phyloP scores from a whole-genome alignment of 64 coral and sea anemone species.

The Pocillopora verrucosa region DNA sequence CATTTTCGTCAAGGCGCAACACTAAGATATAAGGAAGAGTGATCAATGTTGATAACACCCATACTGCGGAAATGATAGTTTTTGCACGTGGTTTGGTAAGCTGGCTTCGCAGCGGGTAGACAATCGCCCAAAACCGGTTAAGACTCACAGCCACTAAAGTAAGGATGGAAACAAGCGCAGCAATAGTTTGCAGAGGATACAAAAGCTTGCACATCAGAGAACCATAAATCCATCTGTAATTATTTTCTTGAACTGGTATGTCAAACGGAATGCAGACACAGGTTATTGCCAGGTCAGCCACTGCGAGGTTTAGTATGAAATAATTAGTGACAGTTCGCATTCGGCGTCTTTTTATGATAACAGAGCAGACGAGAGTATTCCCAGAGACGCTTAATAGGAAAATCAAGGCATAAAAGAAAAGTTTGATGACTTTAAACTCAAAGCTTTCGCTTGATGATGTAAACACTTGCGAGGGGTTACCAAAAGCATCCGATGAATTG shows the following conservation, averaged over 20 bases:
- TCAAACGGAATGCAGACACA: slow-evolving; percentile 37
- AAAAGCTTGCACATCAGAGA: not conserved
- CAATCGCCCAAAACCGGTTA: slow-evolving; percentile 60
- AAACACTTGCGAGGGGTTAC: not conserved
- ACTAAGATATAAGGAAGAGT: slow-evolving; percentile 49
- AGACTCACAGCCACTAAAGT: slow-evolving; percentile 30
- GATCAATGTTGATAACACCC: slow-evolving; percentile 51
- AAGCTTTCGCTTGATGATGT: not conserved
- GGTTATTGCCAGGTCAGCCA: slow-evolving; percentile 17
- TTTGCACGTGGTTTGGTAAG: slow-evolving; percentile 50
- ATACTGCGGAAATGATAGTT: slow-evolving; percentile 43
- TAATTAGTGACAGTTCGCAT: slow-evolving; percentile 32
- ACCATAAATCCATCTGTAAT: slow-evolving; percentile 38
- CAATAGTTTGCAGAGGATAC: slow-evolving; percentile 31
- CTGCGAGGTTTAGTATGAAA: slow-evolving; percentile 36
- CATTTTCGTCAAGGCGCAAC: slow-evolving; percentile 13
- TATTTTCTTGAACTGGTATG: slow-evolving; percentile 16
- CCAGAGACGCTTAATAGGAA: slow-evolving; percentile 14
- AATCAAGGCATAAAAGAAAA: slow-evolving; percentile 3
- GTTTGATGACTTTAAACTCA: slow-evolving; percentile 1
- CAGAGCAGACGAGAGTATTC: slow-evolving; percentile 23
- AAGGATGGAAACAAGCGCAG: slow-evolving; percentile 23
- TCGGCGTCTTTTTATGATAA: not conserved
- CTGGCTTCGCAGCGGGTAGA: slow-evolving; percentile 53
- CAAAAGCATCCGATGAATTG: not conserved